phyloP scores from a whole-genome alignment of 2,113 vertebrate species.

The Planiliza haematocheilus region DNA sequence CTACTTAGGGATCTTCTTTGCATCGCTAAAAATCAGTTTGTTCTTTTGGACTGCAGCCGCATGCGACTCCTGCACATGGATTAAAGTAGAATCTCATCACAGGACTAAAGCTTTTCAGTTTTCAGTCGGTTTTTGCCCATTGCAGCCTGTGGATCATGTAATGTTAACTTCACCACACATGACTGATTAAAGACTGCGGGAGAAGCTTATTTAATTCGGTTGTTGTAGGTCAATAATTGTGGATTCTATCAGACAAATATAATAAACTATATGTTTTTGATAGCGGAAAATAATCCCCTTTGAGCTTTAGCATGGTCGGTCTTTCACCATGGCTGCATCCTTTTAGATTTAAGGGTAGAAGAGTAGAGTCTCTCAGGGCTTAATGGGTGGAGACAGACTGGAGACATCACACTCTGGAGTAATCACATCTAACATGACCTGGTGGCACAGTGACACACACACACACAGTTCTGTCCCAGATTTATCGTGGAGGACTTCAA shows the following conservation, averaged over 20 bases:
- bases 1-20: not conserved
- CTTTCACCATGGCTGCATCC: no score
- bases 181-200: not conserved
- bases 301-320: no score
- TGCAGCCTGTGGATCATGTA: no score
- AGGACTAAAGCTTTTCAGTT: not conserved
- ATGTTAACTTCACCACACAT: not conserved
- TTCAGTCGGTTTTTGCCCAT: no score
- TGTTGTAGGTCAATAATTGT: slow-evolving; percentile 24
- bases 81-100: slow-evolving; percentile 18
- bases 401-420: slow-evolving; percentile 7
- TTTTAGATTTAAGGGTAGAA: not conserved
- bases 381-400: slow-evolving; percentile 2
- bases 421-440: slow-evolving; percentile 23
- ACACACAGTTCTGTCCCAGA: not conserved
- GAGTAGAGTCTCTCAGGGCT: not conserved
- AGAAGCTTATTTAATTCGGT: not conserved
- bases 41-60: slow-evolving; percentile 1
- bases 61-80: not conserved
- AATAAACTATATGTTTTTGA: not conserved
- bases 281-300: no score
- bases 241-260: not conserved
- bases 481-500: not conserved
- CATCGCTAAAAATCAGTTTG: not conserved
- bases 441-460: not conserved